Base-by-base conservation (phyloP, 2,888 invertebrate genomes). In the Clivina fossor region DNA sequence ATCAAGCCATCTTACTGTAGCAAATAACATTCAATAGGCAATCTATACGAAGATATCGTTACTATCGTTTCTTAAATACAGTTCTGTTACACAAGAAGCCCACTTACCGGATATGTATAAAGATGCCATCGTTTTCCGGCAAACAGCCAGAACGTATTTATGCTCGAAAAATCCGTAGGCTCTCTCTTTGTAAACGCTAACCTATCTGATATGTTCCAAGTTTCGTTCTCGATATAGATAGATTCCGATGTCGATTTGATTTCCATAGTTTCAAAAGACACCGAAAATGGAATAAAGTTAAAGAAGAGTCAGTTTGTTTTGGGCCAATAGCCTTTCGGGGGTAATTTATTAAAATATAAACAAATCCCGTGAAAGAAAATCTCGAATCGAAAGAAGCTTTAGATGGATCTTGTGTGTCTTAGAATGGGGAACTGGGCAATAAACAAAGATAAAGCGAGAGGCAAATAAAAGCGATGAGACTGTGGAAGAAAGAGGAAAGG, bases 51-150 rank as follows among this genome's bases (percentile, higher is more conserved):
- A n/a, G n/a, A n/a, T n/a, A n/a, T n/a, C n/a, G n/a, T 24, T 24
- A 16, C 38, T n/a, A 38, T 13, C 20, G 26, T 43, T 24, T 18
- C 28, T 20, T 50, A 44, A 53, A 53, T 53, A 53, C 44, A 44
- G 15, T 53, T 35, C 44, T 53, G 53, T 44, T 53, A 53, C 26
- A 33, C 19, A n/a, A n/a, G 19, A 13, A 35, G 44, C 26, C 37
- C 37, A 43, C 26, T 28, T 37, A 24, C 51, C 51, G 37, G 44
- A 44, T 44, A n/a, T n/a, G 32, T 44, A 53, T 53, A 53, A 53
- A 53, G 53, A 53, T 53, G 44, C 44, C 44, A 53, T 44, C 53
- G 53, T 44, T n/a, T n/a, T n/a, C n/a, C n/a, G n/a, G n/a, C n/a
- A n/a, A n/a, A n/a, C n/a, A n/a, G n/a, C n/a, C n/a, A n/a, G n/a